A percentile compares a stretch with the other conserved stretches of the same genome.
Conservation (phyloP, 2,888 invertebrate species). For the Dolomedes plantarius region DNA sequence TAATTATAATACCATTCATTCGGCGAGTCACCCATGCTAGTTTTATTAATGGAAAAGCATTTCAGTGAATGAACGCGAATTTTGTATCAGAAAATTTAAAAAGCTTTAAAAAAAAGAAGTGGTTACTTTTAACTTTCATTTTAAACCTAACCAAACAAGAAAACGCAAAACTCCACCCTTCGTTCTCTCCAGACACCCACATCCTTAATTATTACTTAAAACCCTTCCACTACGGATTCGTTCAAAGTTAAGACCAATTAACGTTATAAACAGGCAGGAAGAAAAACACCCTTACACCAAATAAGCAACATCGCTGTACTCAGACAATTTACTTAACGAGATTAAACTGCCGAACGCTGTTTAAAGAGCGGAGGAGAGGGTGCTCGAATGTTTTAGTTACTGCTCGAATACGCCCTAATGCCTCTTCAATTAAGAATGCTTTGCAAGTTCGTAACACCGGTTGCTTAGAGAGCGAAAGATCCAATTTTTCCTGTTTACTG, state of each 20-base stretch:
- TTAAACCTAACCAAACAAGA: too few species aligned
- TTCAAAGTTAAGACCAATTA: background rate
- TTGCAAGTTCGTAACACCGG: background rate
- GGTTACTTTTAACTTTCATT: too few species aligned
- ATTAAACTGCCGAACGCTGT: background rate
- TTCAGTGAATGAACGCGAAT: too few species aligned
- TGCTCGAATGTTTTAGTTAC: background rate
- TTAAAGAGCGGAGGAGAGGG: background rate
- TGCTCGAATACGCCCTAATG: background rate
- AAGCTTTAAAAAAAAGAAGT: too few species aligned
- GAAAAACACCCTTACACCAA: background rate
- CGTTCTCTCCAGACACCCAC: background rate
- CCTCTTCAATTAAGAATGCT: slow-evolving; percentile 5
- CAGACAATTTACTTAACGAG: background rate
- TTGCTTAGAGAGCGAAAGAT: background rate
- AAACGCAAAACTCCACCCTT: background rate
- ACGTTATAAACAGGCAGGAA: background rate
- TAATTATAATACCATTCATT: too few species aligned
- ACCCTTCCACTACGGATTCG: background rate
- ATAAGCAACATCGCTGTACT: background rate
- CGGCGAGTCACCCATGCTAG: too few species aligned
- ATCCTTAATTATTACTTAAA: background rate
- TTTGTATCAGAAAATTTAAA: too few species aligned
- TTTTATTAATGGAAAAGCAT: too few species aligned
- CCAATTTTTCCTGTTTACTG: background rate